Percentiles rank a stretch among this genome's conserved stretches.
Evolutionary conservation across 2,888 invertebrate species (phyloP).

Genomic region (Hofmannophila pseudospretella): DNA sequence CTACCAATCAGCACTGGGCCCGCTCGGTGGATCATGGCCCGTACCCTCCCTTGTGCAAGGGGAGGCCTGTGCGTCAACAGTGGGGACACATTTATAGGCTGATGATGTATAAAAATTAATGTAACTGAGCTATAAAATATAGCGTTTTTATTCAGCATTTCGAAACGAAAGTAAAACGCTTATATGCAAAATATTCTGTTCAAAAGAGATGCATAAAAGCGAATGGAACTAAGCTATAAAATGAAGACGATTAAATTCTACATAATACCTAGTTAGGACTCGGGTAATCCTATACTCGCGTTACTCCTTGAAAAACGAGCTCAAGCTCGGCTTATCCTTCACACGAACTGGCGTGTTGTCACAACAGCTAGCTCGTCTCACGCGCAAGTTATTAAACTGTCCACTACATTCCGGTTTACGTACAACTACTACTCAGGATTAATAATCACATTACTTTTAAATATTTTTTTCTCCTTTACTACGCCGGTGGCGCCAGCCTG

Average conservation of each 20-base stretch:
- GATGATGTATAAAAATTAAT: background rate
- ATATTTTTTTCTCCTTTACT: slow-evolving; percentile 36
- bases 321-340: slow-evolving; percentile 23
- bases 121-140: background rate
- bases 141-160: too few relatives aligned
- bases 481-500: slow-evolving; percentile 52
- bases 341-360: slow-evolving; percentile 36
- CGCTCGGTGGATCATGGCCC: too few relatives aligned
- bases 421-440: slow-evolving; percentile 32
- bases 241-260: slow-evolving; percentile 1
- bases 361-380: slow-evolving; percentile 34
- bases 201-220: too few relatives aligned
- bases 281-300: slow-evolving; percentile 11
- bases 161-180: background rate
- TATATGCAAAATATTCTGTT: background rate
- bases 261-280: slow-evolving; percentile 9
- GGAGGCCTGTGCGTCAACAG: too few relatives aligned
- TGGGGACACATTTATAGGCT: too few relatives aligned
- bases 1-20: too few relatives aligned
- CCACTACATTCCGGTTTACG: slow-evolving; percentile 44
- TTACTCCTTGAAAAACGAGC: slow-evolving; percentile 11
- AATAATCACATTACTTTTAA: slow-evolving; percentile 59
- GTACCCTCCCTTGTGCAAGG: too few relatives aligned
- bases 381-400: slow-evolving; percentile 38
- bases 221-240: too few relatives aligned